Base-by-base conservation (phyloP, 2,113 vertebrate genomes). In the Marmota monax region DNA sequence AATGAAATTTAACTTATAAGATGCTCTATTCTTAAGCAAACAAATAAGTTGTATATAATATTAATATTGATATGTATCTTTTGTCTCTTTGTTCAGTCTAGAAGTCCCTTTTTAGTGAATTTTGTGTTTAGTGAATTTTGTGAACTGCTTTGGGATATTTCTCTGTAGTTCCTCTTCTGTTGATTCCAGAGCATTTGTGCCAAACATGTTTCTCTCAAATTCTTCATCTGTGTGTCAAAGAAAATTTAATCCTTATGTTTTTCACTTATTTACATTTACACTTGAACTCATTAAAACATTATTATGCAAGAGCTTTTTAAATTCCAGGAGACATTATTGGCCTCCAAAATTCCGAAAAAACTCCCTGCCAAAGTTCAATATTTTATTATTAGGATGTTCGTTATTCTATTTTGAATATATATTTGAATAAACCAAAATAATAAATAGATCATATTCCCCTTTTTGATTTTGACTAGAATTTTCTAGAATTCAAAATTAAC, bases 201-300 rank as follows among this genome's bases (percentile, higher is more conserved):
- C 63, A 96, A 96, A 84, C 39, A 73, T 63, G 34, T 83, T 94
- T 72, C 23, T 96, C 84, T 96, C 77, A 94, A 92, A 84, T 34
- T 61, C 34, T 85, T 94, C 61, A 95, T 23, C 0, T 74, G 34
- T 87, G 13, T 92, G 42, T 92, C 29, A 85, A 77, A 87, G 27
- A 94, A 96, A 97, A 95, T 88, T n/a, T 82, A 95, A 95, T 96
- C 53, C 67, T 48, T 88, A 84, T 93, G 87, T 27, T 95, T 96
- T 92, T 80, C 45, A 88, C 89, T 96, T 89, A 87, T 96, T 96
- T 97, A 92, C 27, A 70, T 92, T 95, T 96, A 84, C 4, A 80
- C 45, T 88, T 80, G 82, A 92, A 73, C 17, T 73, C 92, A 96
- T 96, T 67, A 94, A 95, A 73, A 83, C 58, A 23, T 73, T 89